These are phyloP conservation scores for Panthera tigris DNA, from an alignment of 2,113 vertebrate species.

Conservation along the genomic window DNA sequence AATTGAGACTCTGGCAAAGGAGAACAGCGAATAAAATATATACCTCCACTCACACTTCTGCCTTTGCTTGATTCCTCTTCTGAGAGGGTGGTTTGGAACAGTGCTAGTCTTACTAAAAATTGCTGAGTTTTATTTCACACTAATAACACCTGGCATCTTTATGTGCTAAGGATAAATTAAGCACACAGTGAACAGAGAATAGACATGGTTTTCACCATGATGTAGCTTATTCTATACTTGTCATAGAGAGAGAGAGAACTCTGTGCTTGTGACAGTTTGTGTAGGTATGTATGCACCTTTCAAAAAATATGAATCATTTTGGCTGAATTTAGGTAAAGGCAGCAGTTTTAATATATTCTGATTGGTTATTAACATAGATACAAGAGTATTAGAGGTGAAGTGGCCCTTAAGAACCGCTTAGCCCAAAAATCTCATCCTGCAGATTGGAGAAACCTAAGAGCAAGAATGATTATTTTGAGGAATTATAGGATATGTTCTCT, in stretches of 20 bases:
- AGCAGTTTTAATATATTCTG: background rate
- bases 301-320: conserved; percentile 18
- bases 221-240: background rate
- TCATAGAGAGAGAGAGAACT: background rate
- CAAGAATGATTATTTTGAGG: conserved; percentile 1
- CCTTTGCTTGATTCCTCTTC: conserved; percentile 18
- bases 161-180: conserved; percentile 60
- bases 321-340: conserved; percentile 21
- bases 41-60: background rate
- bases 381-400: background rate
- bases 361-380: conserved; percentile 6
- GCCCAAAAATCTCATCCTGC: background rate
- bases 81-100: background rate
- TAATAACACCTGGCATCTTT: conserved; percentile 57
- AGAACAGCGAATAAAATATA: background rate
- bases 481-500: background rate
- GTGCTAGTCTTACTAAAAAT: conserved; percentile 41
- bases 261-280: background rate
- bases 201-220: background rate
- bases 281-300: background rate
- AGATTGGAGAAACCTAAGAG: conserved; percentile 7
- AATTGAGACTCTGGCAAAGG: background rate
- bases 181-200: background rate
- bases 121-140: conserved; percentile 49
- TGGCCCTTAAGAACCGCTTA: background rate